Percentiles rank a stretch among this genome's conserved stretches.
phyloP scores from a whole-genome alignment of 2,888 invertebrate genomes.

The Cryptosula pallasiana region DNA sequence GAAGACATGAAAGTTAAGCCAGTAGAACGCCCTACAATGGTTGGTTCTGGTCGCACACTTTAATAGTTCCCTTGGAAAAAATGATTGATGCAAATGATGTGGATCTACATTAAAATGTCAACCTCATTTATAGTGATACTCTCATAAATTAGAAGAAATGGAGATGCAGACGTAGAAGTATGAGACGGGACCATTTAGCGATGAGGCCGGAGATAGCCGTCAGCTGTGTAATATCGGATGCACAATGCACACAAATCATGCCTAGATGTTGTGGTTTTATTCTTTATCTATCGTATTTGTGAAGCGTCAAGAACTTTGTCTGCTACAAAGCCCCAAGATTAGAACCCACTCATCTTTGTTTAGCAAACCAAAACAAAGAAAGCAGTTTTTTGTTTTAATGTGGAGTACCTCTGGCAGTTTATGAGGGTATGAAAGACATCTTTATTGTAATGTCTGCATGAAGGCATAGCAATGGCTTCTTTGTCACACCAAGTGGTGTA shows the following conservation, averaged over 20 bases:
- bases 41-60: too few relatives aligned
- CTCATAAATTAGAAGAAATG: too few relatives aligned
- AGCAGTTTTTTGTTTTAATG: not conserved
- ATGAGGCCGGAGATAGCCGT: too few relatives aligned
- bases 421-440: not conserved
- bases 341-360: not conserved
- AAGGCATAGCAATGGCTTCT: not conserved
- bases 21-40: too few relatives aligned
- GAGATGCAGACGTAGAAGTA: too few relatives aligned
- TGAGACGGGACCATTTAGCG: too few relatives aligned
- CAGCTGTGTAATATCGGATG: too few relatives aligned
- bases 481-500: not conserved
- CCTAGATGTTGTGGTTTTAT: constrained; percentile 19
- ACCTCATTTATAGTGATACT: too few relatives aligned
- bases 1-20: constrained; percentile 13
- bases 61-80: too few relatives aligned
- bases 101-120: too few relatives aligned
- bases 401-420: constrained; percentile 16
- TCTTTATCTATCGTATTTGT: not conserved
- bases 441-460: not conserved
- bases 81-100: too few relatives aligned
- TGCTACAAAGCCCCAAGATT: not conserved
- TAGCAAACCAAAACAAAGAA: constrained; percentile 1
- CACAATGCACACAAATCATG: too few relatives aligned
- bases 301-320: not conserved